Conservation (phyloP, 2,888 invertebrate genomes). For the Drosophila neotestacea region DNA sequence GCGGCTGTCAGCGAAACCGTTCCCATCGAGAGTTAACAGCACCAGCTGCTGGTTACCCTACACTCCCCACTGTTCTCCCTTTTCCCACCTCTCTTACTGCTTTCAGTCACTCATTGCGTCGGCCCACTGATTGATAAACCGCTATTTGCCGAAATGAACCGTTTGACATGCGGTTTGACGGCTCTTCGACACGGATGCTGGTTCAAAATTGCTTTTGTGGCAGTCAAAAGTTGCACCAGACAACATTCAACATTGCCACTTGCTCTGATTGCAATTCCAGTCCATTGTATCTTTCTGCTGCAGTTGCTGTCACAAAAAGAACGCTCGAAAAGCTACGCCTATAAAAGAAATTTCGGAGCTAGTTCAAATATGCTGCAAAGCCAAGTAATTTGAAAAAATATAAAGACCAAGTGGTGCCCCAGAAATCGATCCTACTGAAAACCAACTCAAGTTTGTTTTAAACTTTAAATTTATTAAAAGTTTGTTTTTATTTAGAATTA, state of each 20-base stretch:
- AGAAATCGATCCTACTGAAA: no score
- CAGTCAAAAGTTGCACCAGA: constrained; percentile 9
- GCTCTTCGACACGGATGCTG: constrained; percentile 23
- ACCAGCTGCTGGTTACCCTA: constrained; percentile 40
- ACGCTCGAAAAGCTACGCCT: not conserved
- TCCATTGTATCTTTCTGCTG: constrained; percentile 14
- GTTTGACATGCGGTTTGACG: constrained; percentile 64
- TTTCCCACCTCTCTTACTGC: no score
- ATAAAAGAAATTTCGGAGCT: not conserved
- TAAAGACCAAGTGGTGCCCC: no score
- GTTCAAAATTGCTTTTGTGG: constrained; percentile 37
- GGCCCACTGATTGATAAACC: constrained; percentile 74
- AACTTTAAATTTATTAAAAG: no score
- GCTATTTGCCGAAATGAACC: constrained; percentile 75
- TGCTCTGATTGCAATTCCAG: constrained; percentile 43
- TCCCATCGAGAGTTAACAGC: constrained; percentile 23
- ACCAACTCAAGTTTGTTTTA: no score
- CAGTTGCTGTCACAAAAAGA: not conserved
- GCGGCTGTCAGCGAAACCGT: constrained; percentile 60
- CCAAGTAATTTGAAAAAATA: no score
- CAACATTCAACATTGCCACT: constrained; percentile 12
- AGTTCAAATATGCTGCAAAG: not conserved
- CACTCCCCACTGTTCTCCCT: no score
- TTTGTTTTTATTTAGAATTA: no score
- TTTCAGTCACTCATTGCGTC: constrained; percentile 13